Evolutionary conservation across 53 echinoderm and acorn worm species (phyloP).

Genomic region (Mesocentrotus franciscanus): DNA sequence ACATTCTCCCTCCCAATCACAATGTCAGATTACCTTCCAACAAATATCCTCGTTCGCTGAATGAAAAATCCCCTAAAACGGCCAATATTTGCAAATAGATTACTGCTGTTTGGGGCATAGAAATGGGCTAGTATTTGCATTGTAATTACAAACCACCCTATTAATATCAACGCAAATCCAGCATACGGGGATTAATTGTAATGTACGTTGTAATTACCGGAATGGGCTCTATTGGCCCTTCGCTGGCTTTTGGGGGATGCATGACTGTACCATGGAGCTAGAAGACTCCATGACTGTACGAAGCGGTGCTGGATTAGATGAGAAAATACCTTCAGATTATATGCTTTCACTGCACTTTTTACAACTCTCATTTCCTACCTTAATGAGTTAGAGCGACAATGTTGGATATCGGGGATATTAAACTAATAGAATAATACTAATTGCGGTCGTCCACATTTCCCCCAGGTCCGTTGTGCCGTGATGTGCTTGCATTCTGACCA

Average conservation of each 20-base stretch:
- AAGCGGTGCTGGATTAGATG: background rate
- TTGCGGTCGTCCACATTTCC: constrained; percentile 1
- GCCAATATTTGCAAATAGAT: constrained; percentile 56
- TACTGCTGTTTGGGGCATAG: constrained; percentile 19
- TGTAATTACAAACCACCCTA: constrained; percentile 31
- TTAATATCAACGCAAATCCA: constrained; percentile 19
- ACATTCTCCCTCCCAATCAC: background rate
- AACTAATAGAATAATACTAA: constrained; percentile 26
- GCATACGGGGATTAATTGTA: constrained; percentile 20
- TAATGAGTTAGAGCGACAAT: constrained; percentile 9
- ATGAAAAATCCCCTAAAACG: constrained; percentile 44
- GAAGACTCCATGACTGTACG: too few relatives aligned
- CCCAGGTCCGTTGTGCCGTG: background rate
- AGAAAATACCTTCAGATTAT: constrained; percentile 23
- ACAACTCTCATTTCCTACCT: constrained; percentile 8
- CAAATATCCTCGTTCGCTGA: background rate
- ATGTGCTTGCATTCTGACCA: background rate
- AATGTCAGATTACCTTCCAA: background rate
- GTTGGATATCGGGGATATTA: background rate
- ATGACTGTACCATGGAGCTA: too few relatives aligned
- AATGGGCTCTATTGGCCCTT: background rate
- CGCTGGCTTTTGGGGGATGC: background rate
- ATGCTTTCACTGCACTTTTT: background rate
- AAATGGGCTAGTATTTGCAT: constrained; percentile 37
- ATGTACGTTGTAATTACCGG: background rate